Evolutionary conservation across 2,797 vertebrate species (phyloP).

Genomic region (Merluccius polli): DNA sequence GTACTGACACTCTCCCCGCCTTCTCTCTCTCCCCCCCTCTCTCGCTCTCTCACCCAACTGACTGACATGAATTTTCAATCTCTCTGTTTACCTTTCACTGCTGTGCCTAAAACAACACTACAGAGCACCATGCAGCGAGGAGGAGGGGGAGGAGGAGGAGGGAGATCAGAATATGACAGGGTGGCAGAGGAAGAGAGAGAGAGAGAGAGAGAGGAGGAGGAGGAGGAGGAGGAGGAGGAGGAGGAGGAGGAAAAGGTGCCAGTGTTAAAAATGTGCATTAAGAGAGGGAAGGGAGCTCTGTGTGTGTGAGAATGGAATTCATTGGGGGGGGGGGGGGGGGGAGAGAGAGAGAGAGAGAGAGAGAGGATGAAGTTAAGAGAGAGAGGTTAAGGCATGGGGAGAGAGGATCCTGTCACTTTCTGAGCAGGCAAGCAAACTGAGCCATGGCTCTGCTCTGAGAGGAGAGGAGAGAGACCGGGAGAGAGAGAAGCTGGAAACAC

Average conservation of each 20-base stretch:
- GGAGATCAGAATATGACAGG: no score
- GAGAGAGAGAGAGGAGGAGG: no score
- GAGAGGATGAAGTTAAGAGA: conserved; percentile 22
- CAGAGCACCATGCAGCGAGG: conserved; percentile 51
- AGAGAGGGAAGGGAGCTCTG: conserved; percentile 60
- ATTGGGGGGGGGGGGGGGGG: conserved; percentile 26
- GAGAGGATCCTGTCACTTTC: conserved; percentile 49
- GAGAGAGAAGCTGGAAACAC: no score
- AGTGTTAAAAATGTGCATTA: conserved; percentile 8
- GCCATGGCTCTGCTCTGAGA: conserved; percentile 11
- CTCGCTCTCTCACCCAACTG: conserved; percentile 69
- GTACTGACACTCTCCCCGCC: conserved; percentile 64
- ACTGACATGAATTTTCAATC: conserved; percentile 82
- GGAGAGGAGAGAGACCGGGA: conserved; percentile 4
- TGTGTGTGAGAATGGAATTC: conserved; percentile 58
- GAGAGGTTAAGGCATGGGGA: conserved; percentile 42
- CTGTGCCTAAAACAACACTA: conserved; percentile 81
- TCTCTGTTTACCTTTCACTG: conserved; percentile 81
- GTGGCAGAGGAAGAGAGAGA: no score
- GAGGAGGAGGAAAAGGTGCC: no score
- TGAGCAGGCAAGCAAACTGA: conserved; percentile 54
- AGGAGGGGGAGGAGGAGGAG: conserved; percentile 16
- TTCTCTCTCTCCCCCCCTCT: conserved; percentile 42
- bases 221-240: no score
- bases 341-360: conserved; percentile 7